phyloP scores from a whole-genome alignment of 1,140 invertebrate species.

The Galendromus occidentalis region DNA sequence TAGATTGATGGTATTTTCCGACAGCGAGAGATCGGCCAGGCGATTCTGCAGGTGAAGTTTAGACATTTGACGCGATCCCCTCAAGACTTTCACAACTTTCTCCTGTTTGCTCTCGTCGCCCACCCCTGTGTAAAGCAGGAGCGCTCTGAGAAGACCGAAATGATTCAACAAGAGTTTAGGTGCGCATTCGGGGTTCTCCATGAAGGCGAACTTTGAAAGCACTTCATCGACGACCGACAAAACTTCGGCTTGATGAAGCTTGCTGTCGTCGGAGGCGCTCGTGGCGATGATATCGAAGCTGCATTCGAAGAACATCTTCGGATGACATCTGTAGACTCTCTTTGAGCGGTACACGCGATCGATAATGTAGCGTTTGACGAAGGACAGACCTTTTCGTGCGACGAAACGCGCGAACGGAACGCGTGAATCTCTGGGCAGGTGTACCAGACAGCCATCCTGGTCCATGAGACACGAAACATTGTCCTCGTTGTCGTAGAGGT shows the following conservation, averaged over 20 bases:
- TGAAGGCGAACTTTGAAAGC: conserved; percentile 43
- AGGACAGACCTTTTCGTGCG: conserved; percentile 53
- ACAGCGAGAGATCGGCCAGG: conserved; percentile 43
- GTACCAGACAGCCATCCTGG: conserved; percentile 52
- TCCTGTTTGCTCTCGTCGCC: conserved; percentile 43
- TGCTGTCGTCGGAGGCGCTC: conserved; percentile 20
- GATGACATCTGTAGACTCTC: conserved; percentile 60
- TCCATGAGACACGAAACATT: conserved; percentile 47
- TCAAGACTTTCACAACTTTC: conserved; percentile 25
- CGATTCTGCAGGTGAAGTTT: conserved; percentile 49
- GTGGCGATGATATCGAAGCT: conserved; percentile 78
- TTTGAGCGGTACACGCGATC: conserved; percentile 67
- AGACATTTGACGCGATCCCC: conserved; percentile 22
- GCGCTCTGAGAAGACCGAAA: conserved; percentile 48
- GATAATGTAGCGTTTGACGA: conserved; percentile 60
- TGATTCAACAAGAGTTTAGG: conserved; percentile 63
- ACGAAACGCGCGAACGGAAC: conserved; percentile 58
- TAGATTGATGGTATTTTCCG: conserved; percentile 43
- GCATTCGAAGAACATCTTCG: conserved; percentile 67
- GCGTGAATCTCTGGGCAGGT: conserved; percentile 42
- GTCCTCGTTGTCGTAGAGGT: conserved; percentile 35
- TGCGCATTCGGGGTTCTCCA: conserved; percentile 37
- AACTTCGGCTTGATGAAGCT: conserved; percentile 59
- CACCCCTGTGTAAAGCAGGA: conserved; percentile 59
- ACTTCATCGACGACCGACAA: conserved; percentile 55